Conservation (phyloP, 2,888 invertebrate genomes). For the Plusia festucae region DNA sequence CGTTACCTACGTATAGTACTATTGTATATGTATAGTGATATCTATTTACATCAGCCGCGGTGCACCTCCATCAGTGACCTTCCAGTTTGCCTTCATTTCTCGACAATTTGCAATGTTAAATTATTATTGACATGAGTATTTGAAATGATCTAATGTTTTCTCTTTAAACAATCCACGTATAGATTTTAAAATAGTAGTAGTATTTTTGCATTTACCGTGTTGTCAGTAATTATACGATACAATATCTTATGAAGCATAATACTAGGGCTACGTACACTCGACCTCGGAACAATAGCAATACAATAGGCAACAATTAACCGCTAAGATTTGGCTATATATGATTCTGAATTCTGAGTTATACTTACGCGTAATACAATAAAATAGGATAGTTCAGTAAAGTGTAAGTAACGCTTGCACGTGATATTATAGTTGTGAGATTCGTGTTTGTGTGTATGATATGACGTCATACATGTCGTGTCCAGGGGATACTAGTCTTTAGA, state of each 20-base stretch:
- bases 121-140: constrained; percentile 56
- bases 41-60: constrained; percentile 40
- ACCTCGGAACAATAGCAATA: constrained; percentile 62
- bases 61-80: constrained; percentile 43
- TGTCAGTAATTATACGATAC: constrained; percentile 54
- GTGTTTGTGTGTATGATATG: constrained; percentile 1
- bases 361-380: constrained; percentile 59
- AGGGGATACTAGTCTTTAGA: constrained; percentile 1
- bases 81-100: constrained; percentile 64
- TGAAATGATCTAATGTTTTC: constrained; percentile 43
- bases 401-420: constrained; percentile 4
- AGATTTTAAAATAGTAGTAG: constrained; percentile 57
- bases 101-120: constrained; percentile 53
- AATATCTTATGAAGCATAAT: constrained; percentile 70
- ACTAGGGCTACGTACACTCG: constrained; percentile 54
- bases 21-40: constrained; percentile 38
- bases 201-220: constrained; percentile 72
- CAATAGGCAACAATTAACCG: constrained; percentile 57
- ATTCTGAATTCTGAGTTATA: constrained; percentile 66
- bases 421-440: constrained; percentile 3
- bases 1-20: constrained; percentile 59
- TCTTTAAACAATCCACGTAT: constrained; percentile 42
- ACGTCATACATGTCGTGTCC: neutral
- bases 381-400: neutral
- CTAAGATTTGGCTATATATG: constrained; percentile 69